Conservation (phyloP, 2,113 vertebrate genomes). For the Bagarius yarrelli region DNA sequence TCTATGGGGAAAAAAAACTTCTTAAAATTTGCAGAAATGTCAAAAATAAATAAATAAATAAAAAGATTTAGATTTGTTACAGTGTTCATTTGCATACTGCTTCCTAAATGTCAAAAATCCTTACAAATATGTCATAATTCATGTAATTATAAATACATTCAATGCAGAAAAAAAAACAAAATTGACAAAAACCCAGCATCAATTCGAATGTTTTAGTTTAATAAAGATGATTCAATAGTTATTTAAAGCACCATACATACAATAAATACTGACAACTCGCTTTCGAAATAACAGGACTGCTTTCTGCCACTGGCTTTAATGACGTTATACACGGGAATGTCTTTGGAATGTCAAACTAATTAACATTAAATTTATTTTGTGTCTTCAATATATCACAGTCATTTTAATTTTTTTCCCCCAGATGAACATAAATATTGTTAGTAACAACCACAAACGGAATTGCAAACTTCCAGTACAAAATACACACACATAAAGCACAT, state of each 20-base stretch:
- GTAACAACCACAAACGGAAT: background rate
- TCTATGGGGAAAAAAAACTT: background rate
- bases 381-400: constrained; percentile 36
- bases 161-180: too few species aligned
- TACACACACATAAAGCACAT: background rate
- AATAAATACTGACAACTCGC: constrained; percentile 27
- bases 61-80: background rate
- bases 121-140: background rate
- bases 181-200: constrained; percentile 2
- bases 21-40: background rate
- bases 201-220: constrained; percentile 43
- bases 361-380: background rate
- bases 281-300: background rate
- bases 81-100: background rate
- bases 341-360: constrained; percentile 1
- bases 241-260: constrained; percentile 14
- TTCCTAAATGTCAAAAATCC: background rate
- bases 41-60: background rate
- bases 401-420: constrained; percentile 10
- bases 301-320: background rate
- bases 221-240: constrained; percentile 42
- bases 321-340: background rate
- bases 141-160: too few species aligned
- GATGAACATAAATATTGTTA: constrained; percentile 38
- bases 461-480: constrained; percentile 20